Base-by-base conservation (phyloP, 1,140 invertebrate species). In the Leptopilina boulardi region DNA sequence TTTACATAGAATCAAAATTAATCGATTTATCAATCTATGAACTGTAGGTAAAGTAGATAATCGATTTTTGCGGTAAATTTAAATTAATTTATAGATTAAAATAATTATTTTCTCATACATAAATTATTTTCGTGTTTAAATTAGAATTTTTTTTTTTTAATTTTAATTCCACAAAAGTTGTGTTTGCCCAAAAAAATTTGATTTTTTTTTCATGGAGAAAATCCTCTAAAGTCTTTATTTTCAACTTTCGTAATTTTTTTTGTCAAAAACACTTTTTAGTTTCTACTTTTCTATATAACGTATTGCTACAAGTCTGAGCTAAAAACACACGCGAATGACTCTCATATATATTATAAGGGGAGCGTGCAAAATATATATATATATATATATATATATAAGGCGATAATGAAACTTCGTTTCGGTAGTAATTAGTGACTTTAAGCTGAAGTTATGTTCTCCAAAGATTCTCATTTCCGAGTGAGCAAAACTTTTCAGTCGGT, bases 241-340 rank as follows among this genome's bases (percentile, higher is more conserved):
- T 10, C 21, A 26, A 66, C 56, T 66, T 30, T 66, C 1, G 26
- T 66, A 66, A 66, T 66, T 26, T 66, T 66, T 23, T 66, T 13
- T 66, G 23, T 66, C 0, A 23, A 4, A 23, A 38, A 38, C 4
- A 38, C 34, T 23, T 66, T 66, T 66, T 66, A 66, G 56, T 66
- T 66, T 66, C 26, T 71, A 75, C 41, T 75, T 73, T 71, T 70
- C 13, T 71, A 15, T 18, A 54, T 13, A 30, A 70, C n/a, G 18
- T 26, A 26, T 41, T 41, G n/a, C n/a, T n/a, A n/a, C n/a, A n/a
- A n/a, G n/a, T n/a, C n/a, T n/a, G n/a, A n/a, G n/a, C 23, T 19
- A 23, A 41, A 19, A 56, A 76, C 5, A 51, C 26, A 70, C 23
- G 42, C 75, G 6, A 54, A 71, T 19, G 9, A 34, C 34, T 71